phyloP scores from a whole-genome alignment of 30 jellyfish, hydroid and myxozoan genomes.

The Hydractinia echinata region DNA sequence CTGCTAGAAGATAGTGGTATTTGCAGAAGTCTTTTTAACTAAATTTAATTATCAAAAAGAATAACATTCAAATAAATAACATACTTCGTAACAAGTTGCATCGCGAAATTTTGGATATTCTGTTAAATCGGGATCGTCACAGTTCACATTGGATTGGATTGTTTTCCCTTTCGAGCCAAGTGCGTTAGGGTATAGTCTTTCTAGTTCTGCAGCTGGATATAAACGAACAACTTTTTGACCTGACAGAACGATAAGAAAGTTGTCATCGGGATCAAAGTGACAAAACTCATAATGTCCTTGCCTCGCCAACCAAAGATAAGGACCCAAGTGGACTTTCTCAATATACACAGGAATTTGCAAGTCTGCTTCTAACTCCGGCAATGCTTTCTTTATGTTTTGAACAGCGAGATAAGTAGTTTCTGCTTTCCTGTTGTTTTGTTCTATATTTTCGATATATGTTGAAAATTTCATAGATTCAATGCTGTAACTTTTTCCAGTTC shows the following conservation, averaged over 20 bases:
- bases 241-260: constrained; percentile 52
- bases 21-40: too few species aligned
- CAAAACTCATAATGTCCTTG: constrained; percentile 89
- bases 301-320: constrained; percentile 87
- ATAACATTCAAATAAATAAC: not conserved
- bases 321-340: constrained; percentile 90
- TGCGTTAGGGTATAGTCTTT: constrained; percentile 77
- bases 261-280: constrained; percentile 97
- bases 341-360: constrained; percentile 59
- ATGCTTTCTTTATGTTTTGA: constrained; percentile 84
- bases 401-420: constrained; percentile 84
- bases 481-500: constrained; percentile 83
- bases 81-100: constrained; percentile 68
- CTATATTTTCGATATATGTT: constrained; percentile 63
- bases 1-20: not conserved
- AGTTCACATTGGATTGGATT: constrained; percentile 68
- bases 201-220: constrained; percentile 57
- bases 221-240: constrained; percentile 72
- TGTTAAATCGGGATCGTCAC: constrained; percentile 65
- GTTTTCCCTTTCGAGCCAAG: constrained; percentile 95
- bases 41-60: not conserved
- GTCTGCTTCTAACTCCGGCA: constrained; percentile 75
- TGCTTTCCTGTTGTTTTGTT: constrained; percentile 43
- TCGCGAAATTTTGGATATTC: constrained; percentile 48
- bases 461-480: constrained; percentile 79